These are phyloP conservation scores for Agrypnia vestita DNA, from an alignment of 1,140 invertebrate species.

Conservation along the genomic window DNA sequence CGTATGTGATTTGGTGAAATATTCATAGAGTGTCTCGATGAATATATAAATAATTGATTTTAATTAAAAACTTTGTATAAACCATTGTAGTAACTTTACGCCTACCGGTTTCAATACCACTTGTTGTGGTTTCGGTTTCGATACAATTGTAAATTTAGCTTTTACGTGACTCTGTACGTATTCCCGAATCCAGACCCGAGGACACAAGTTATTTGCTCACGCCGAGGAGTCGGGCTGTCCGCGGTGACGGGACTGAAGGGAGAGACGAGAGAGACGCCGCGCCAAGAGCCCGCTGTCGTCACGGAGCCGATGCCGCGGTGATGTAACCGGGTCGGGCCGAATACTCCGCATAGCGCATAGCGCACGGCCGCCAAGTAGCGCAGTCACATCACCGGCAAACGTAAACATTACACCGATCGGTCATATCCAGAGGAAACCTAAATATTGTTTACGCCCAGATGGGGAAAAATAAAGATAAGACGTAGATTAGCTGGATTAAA, in stretches of 20 bases:
- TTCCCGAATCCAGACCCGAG: not conserved
- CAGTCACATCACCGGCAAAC: not conserved
- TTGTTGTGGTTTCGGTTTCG: too few relatives aligned
- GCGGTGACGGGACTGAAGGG: too few relatives aligned
- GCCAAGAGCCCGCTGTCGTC: slow-evolving; percentile 15
- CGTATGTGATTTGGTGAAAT: too few relatives aligned
- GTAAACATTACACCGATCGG: slow-evolving; percentile 6
- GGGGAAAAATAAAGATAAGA: not conserved
- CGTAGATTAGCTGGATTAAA: not conserved
- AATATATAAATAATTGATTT: too few relatives aligned
- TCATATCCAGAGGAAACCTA: not conserved
- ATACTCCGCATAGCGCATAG: slow-evolving; percentile 43
- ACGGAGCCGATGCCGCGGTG: not conserved
- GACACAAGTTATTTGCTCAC: too few relatives aligned
- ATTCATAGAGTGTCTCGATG: too few relatives aligned
- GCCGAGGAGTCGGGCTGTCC: too few relatives aligned
- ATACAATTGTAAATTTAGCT: too few relatives aligned
- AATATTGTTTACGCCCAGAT: not conserved
- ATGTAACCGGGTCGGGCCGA: slow-evolving; percentile 37
- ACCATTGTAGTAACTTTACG: too few relatives aligned
- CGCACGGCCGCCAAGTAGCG: slow-evolving; percentile 30
- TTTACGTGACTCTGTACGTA: not conserved
- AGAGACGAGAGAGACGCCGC: not conserved
- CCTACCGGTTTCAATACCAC: too few relatives aligned
- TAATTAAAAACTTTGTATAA: too few relatives aligned